phyloP scores from a whole-genome alignment of 2,113 vertebrate species.

The Merops nubicus region DNA sequence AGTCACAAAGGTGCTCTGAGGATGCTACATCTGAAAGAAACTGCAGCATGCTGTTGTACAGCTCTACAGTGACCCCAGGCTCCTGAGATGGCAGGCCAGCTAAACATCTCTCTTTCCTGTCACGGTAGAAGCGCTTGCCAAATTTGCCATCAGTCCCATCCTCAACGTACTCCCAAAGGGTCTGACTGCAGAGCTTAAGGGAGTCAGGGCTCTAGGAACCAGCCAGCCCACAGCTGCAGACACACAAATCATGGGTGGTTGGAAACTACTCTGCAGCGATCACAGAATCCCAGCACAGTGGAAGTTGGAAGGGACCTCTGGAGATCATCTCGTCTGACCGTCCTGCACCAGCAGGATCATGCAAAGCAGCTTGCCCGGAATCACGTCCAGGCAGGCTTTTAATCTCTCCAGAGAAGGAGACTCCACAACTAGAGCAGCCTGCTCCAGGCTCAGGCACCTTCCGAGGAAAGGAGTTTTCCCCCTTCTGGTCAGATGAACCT shows the following conservation, averaged over 20 bases:
- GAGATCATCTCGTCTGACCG: neutral
- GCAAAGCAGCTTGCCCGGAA: neutral
- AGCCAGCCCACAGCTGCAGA: conserved; percentile 85
- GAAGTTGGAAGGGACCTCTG: neutral
- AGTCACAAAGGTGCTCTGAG: conserved; percentile 77
- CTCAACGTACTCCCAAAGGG: conserved; percentile 86
- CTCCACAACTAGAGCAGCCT: neutral
- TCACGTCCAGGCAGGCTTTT: neutral
- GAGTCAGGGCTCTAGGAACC: conserved; percentile 75
- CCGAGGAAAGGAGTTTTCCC: neutral
- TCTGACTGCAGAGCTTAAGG: conserved; percentile 82
- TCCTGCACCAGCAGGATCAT: neutral
- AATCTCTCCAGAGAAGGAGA: neutral
- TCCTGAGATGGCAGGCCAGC: conserved; percentile 80
- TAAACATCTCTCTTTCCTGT: conserved; percentile 77
- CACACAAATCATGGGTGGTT: neutral
- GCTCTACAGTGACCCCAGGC: conserved; percentile 78
- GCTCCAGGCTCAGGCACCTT: neutral
- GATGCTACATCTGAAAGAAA: conserved; percentile 83
- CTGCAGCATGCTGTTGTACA: conserved; percentile 87
- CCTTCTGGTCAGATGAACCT: neutral
- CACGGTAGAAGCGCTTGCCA: conserved; percentile 78
- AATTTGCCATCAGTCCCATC: conserved; percentile 83
- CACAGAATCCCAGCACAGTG: neutral
- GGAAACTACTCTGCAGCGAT: neutral